Conservation (phyloP, 2,888 invertebrate genomes). For the Orchesella flavescens region DNA sequence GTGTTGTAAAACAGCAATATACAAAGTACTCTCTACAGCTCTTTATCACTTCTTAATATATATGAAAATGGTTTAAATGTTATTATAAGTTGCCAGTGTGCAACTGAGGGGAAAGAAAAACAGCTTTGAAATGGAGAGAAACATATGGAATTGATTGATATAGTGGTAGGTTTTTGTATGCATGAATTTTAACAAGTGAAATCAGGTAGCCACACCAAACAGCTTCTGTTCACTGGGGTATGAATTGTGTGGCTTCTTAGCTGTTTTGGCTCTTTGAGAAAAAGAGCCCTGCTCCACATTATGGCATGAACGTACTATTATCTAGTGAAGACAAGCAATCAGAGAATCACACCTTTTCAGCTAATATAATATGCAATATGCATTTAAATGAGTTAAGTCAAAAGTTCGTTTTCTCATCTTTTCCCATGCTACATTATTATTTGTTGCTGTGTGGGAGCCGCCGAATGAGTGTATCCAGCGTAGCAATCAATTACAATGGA, state of each 20-base stretch:
- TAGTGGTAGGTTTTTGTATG: no score
- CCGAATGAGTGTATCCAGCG: constrained; percentile 32
- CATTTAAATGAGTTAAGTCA: constrained; percentile 35
- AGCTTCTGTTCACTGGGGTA: constrained; percentile 1
- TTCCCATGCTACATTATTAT: neutral
- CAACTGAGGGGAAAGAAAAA: no score
- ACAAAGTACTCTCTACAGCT: constrained; percentile 1
- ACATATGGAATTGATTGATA: no score
- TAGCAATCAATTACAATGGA: constrained; percentile 14
- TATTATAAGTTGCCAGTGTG: no score
- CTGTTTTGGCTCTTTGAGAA: constrained; percentile 4
- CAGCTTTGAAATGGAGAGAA: no score
- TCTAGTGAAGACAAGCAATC: constrained; percentile 32
- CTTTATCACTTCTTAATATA: constrained; percentile 32
- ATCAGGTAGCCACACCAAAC: constrained; percentile 24
- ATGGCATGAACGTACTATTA: constrained; percentile 5
- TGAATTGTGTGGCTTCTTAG: neutral
- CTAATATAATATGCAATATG: constrained; percentile 25
- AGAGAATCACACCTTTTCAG: constrained; percentile 43
- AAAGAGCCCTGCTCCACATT: constrained; percentile 30
- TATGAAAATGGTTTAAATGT: neutral
- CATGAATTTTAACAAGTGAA: neutral
- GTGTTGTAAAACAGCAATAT: no score
- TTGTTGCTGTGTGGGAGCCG: constrained; percentile 46
- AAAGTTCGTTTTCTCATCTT: neutral